Base-by-base conservation (phyloP, 2,113 vertebrate species). In the Capreolus pygargus region DNA sequence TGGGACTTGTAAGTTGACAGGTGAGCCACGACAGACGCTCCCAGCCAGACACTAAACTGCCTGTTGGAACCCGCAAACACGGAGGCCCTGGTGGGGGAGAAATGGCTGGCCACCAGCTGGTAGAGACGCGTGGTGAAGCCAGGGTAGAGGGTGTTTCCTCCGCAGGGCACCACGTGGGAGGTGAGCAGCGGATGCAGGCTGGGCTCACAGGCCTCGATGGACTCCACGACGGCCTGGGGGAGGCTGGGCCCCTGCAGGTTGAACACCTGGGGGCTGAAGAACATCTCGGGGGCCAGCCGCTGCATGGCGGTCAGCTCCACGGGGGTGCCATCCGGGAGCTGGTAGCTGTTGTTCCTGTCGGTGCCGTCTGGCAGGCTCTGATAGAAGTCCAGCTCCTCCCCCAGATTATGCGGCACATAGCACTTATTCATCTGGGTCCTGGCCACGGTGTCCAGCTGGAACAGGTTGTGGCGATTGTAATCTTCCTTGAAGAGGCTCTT, bases 141-240 rank as follows among this genome's bases (percentile, higher is more conserved):
- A 0, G 99, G 99, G 96, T 99, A 99, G 98, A 99, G 99, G 95
- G 99, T 99, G 98, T 99, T 99, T 11, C 99, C 99, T 3, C 99
- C 99, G 0, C 99, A 99, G 91, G 99, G 98, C 70, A 99, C 98
- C 19, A 99, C 98, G 97, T 99, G 98, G 96, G 99, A 99, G 6
- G 99, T 97, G 83, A 99, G 99, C 81, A 98, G 97, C 28, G 99
- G 99, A 9, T 98, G 98, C 93, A 99, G 97, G 93, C 99, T 97
- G 21, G 99, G 98, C 97, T 99, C 99, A 9, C 99, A 99, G 61
- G 43, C 45, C 13, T 45, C 1, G 19, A 98, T 0, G 7, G 97
- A 60, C 0, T 95, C 95, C 55, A 70, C 0, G 0, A 79, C 7
- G 0, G 6, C 83, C 83, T 85, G 67, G 1, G 96, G 4, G 85